Evolutionary conservation across 2,113 vertebrate species (phyloP), one percentile per base, ranked within the genome.

Genomic region (Pycnonotus jocosus): DNA sequence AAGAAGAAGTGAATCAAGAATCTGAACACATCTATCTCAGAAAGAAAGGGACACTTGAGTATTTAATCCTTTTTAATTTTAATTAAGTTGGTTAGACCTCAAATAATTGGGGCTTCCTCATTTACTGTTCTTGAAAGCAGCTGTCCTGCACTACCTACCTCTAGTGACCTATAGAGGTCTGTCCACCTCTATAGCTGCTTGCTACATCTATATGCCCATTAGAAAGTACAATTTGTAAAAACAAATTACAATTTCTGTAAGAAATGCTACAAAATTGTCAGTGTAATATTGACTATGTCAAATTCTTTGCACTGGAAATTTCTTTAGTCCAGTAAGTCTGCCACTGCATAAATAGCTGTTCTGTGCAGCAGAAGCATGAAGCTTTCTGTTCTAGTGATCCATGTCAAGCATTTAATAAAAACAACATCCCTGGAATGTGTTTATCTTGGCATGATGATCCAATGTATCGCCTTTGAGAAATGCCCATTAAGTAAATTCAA

Each of bases 61-160:
- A 93, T 87, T 65, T 44, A 84, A 48, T 81, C 10, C 10, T 53
- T 81, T 90, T 74, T 27, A 21, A 50, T 81, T 91, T 88, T 18
- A n/a, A 45, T 86, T 53, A 50, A 66, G 6, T 24, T 0, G 3
- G 20, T 54, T 28, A 38, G 7, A 50, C 16, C 27, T 45, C 64
- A 89, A 64, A 54, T 64, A 50, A 45, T 15, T 19, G 28, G 5
- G 15, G 10, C 25, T 71, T 81, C 20, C 60, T 58, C 25, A 27
- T 47, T 73, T 83, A 19, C 19, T 5, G 0, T 66, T 62, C 48
- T 1, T 1, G 45, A 61, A 76, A 81, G 54, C 9, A 82, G 18
- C 20, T 45, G 14, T 24, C 57, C 28, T 92, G 54, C 57, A 35
- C 66, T 56, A 35, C 22, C 27, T 12, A 68, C 31, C 30, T 81